Percentiles rank a stretch among this genome's conserved stretches.
Conservation (phyloP, 2,113 vertebrate genomes). For the Psettodes erumei region DNA sequence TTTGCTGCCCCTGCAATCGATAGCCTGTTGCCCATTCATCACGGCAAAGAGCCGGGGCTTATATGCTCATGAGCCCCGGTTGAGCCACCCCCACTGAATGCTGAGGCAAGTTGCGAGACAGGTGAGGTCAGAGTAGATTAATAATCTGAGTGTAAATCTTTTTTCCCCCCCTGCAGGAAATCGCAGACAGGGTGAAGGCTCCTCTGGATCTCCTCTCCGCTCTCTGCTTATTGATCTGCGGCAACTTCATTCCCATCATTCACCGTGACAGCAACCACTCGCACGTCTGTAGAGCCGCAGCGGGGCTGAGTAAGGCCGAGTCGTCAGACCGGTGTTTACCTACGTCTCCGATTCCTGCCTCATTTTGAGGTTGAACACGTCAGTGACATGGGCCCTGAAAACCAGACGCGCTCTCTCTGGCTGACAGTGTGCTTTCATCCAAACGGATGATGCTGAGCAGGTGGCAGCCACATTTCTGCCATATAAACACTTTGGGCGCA, state of each 20-base stretch:
- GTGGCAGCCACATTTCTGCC: conserved; percentile 17
- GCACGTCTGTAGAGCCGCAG: conserved; percentile 31
- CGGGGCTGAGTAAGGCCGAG: conserved; percentile 14
- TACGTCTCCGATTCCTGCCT: not conserved
- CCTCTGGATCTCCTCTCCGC: conserved; percentile 33
- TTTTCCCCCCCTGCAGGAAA: conserved; percentile 43
- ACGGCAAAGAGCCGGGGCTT: conserved; percentile 30
- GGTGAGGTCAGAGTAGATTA: conserved; percentile 63
- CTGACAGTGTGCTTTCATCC: conserved; percentile 11
- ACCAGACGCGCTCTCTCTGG: not conserved
- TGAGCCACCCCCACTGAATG: conserved; percentile 56
- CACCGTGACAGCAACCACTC: conserved; percentile 46
- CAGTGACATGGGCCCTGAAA: not conserved
- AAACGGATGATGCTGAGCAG: conserved; percentile 21
- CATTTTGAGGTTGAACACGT: not conserved
- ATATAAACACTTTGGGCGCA: conserved; percentile 1
- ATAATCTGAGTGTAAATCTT: conserved; percentile 66
- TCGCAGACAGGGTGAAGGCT: conserved; percentile 49
- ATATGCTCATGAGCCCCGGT: conserved; percentile 16
- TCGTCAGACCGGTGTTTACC: conserved; percentile 31
- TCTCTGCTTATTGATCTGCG: conserved; percentile 63
- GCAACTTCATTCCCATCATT: conserved; percentile 62
- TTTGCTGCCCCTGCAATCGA: conserved; percentile 43
- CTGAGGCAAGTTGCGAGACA: conserved; percentile 38
- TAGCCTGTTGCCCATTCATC: conserved; percentile 54